Evolutionary conservation across 1,140 invertebrate genomes (phyloP), one percentile per base, ranked within the genome.

Genomic region (Heliconius hewitsoni): DNA sequence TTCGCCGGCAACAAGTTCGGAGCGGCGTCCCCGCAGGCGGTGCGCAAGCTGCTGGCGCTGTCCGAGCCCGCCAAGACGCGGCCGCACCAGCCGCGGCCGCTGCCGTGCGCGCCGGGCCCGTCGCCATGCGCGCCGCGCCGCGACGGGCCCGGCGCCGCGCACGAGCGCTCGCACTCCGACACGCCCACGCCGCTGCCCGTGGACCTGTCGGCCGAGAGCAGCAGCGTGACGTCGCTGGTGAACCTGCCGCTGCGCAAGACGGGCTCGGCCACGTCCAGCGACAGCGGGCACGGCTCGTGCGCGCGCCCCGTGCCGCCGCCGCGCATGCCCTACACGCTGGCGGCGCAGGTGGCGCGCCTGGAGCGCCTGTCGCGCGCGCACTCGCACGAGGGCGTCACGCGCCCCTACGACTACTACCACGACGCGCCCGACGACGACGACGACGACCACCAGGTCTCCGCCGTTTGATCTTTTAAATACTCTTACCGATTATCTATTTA

Each of bases 1-100:
- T 95, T 95, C 81, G 95, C 95, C 77, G 95, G 96, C 82, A 96
- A 96, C 86, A 97, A 97, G 90, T 96, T 97, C 95, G 98, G 98
- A 82, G 98, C 98, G 46, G 98, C 98, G 42, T 99, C 98, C 37
- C 98, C 98, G 5, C 98, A 99, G 94, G 98, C 98, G 1, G 98
- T 99, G 6, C 96, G 98, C 81, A 99, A 99, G 90, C 96, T 99
- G 89, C 95, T 99, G 78, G 97, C 98, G 3, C 95, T 99, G 8
- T 98, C 97, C 0, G 97, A 98, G 87, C 96, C 96, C 34, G 97
- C 96, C 76, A 99, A 98, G 95, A 98, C 98, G 18, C 96, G 97
- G 74, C 98, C 97, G 0, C 97, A 98, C 89, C 97, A 98, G 85
- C 97, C 97, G 1, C 95, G 97, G 80, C 96, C 96, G 23, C 95